These are phyloP conservation scores for Agrochola litura DNA, from an alignment of 2,888 invertebrate species.

Conservation along the genomic window DNA sequence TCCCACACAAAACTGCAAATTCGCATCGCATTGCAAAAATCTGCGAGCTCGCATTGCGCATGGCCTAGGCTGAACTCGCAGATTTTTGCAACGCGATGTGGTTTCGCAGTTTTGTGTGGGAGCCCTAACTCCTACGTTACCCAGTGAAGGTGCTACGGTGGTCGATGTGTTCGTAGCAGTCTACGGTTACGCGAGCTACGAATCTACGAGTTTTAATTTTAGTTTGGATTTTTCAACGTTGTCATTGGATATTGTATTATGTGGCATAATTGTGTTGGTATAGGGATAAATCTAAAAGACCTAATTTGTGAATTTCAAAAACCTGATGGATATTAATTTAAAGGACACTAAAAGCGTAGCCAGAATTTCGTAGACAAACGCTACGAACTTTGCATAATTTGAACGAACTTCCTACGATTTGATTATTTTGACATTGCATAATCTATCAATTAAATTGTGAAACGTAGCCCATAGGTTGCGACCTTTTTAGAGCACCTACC, in stretches of 20 bases:
- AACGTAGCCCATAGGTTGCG: background rate
- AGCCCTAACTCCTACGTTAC: background rate
- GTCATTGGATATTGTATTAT: background rate
- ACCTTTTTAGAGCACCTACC: background rate
- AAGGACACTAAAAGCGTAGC: background rate
- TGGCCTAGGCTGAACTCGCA: too few species aligned
- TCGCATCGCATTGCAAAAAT: too few species aligned
- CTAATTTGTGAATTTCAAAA: background rate
- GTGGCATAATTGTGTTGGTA: too few species aligned
- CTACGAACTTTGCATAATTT: constrained; percentile 7
- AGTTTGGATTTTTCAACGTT: background rate
- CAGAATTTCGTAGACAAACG: background rate
- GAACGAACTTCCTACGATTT: background rate
- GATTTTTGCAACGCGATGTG: too few species aligned
- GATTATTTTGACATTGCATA: background rate
- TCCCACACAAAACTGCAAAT: too few species aligned
- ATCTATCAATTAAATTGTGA: background rate
- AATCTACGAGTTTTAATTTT: constrained; percentile 15
- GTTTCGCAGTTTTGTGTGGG: too few species aligned
- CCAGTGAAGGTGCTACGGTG: constrained; percentile 34
- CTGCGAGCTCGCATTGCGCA: too few species aligned
- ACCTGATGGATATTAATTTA: background rate
- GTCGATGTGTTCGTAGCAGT: constrained; percentile 25
- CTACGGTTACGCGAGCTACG: constrained; percentile 45
- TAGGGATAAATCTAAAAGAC: too few species aligned